Evolutionary conservation across 2,113 vertebrate genomes (phyloP), one percentile per base, ranked within the genome.

Genomic region (Turdus rufiventris): DNA sequence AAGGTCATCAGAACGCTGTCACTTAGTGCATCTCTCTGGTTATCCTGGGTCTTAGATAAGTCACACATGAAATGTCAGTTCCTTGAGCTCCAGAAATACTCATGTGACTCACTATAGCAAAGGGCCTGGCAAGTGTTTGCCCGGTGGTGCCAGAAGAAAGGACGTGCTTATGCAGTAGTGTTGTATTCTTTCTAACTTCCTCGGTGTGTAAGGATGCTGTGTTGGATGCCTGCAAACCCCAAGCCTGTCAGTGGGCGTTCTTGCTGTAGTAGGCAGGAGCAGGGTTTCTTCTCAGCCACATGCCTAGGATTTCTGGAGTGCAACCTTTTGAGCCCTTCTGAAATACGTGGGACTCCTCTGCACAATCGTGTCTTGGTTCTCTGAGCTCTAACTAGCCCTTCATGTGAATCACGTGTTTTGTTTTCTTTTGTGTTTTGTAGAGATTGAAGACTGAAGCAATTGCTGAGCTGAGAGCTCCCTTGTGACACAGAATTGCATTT

Each of bases 401-500:
- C 54, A 29, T 89, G 84, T 93, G 75, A 85, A 76, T 96, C 38
- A 4, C 50, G 62, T 42, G 17, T 94, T 95, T 94, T 94, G 53
- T 85, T 85, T 67, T 94, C 82, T 83, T 91, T 91, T 91, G 81
- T 94, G 70, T 78, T 93, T 78, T 85, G 75, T 79, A 58, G 78
- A 86, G 24, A 20, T 53, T 76, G 82, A 89, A 89, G 50, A 79
- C 74, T 76, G 79, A 91, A 90, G 88, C 11, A 12, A 66, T 77
- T 70, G 71, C 90, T 83, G 88, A 88, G 58, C 85, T 77, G 75
- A 88, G 88, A 88, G 88, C 31, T 96, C 93, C 84, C 90, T 90
- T 90, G 67, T 96, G 82, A 93, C 82, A 88, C 63, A 56, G 67
- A 88, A 90, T 47, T 90, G 63, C 78, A 20, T 95, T 96, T 95